Base-by-base conservation (phyloP, 1,140 invertebrate species). In the Drosophila busckii region DNA sequence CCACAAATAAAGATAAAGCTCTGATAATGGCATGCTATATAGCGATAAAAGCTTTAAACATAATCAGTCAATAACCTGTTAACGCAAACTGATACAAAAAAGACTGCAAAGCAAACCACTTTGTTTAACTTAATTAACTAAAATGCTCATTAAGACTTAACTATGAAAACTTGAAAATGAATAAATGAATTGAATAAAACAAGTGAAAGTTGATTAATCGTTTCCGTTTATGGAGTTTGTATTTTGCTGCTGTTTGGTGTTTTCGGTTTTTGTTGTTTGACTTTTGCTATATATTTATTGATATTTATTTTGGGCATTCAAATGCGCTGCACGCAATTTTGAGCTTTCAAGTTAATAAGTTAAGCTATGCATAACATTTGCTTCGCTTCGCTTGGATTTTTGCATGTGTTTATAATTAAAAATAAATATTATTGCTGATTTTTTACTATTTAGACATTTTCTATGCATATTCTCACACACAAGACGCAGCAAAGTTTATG, bases 131-230 rank as follows among this genome's bases (percentile, higher is more conserved):
- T 46, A 53, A 63, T 71, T 71, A 71, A 71, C 59, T 54, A 80
- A 52, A 32, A 44, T 13, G 31, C 4, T 26, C 41, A 58, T 17
- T 23, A 32, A 38, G 34, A 8, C 31, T 28, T 23, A 19, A 19
- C 37, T 17, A 44, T 12, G 19, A 41, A 45, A 34, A 69, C n/a
- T n/a, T n/a, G n/a, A 46, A 40, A 68, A 28, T 26, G 12, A 46
- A 48, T 26, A 29, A 9, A 44, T 12, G 38, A 41, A 56, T 40
- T 13, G 26, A 29, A 13, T 34, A 7, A 17, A 53, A 59, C 63
- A 73, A 82, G 71, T 78, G 71, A 78, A 78, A 78, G 71, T 82
- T 78, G 45, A 82, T 82, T 73, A 73, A 78, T 78, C 59, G 68
- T 73, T 78, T 78, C 71, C 71, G 71, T 73, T 78, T 82, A 71